phyloP scores from a whole-genome alignment of 2,797 vertebrate species.

The Gymnodraco acuticeps region DNA sequence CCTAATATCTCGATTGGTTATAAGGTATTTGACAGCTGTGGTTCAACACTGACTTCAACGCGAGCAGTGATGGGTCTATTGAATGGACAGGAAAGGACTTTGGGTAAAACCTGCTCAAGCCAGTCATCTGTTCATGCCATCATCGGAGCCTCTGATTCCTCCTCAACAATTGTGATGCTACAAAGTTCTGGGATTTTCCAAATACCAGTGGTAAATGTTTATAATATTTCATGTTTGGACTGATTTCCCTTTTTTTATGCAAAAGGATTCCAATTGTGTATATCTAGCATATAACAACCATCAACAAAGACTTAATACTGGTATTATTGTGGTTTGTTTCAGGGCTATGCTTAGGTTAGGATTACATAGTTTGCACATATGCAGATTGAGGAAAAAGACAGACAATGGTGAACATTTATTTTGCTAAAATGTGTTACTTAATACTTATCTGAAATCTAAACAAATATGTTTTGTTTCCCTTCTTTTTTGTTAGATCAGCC shows the following conservation, averaged over 20 bases:
- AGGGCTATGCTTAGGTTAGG: background rate
- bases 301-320: background rate
- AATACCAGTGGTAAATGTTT: constrained; percentile 82
- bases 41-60: constrained; percentile 77
- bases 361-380: background rate
- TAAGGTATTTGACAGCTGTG: constrained; percentile 82
- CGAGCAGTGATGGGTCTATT: constrained; percentile 79
- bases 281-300: background rate
- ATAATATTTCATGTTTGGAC: background rate
- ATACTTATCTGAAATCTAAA: background rate
- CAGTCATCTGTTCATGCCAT: constrained; percentile 79
- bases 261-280: background rate
- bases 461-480: too few relatives aligned
- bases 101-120: constrained; percentile 64
- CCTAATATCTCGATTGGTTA: constrained; percentile 83
- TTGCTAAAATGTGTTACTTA: background rate
- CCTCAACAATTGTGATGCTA: constrained; percentile 82
- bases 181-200: constrained; percentile 80
- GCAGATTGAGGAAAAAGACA: background rate
- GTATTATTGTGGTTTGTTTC: background rate
- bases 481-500: constrained; percentile 76
- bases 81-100: constrained; percentile 71
- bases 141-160: constrained; percentile 85
- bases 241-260: background rate
- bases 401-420: background rate